These are phyloP conservation scores for Chloroclysta siterata DNA, from an alignment of 2,888 invertebrate genomes.

Conservation along the genomic window DNA sequence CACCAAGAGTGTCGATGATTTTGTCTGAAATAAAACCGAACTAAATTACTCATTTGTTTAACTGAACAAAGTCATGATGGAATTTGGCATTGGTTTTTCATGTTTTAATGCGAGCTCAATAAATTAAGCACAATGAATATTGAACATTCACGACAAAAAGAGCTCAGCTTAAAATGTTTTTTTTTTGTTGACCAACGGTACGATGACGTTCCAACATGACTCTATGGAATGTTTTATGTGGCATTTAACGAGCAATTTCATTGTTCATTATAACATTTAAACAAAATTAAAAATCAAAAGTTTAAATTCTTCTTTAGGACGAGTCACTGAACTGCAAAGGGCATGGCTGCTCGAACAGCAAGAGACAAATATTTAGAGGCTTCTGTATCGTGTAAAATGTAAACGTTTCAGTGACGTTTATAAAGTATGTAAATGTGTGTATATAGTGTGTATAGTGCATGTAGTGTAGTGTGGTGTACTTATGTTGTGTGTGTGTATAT, in stretches of 20 bases:
- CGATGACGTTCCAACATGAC: slow-evolving; percentile 64
- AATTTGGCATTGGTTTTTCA: slow-evolving; percentile 57
- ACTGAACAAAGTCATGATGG: slow-evolving; percentile 69
- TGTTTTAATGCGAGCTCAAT: slow-evolving; percentile 22
- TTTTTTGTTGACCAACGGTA: slow-evolving; percentile 48
- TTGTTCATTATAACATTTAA: slow-evolving; percentile 39
- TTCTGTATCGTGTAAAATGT: slow-evolving; percentile 37
- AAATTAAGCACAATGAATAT: slow-evolving; percentile 23
- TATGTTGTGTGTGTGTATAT: slow-evolving; percentile 38
- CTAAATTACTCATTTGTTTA: slow-evolving; percentile 64
- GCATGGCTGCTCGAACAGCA: slow-evolving; percentile 38
- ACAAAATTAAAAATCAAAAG: slow-evolving; percentile 51
- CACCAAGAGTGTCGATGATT: slow-evolving; percentile 98
- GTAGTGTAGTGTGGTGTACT: slow-evolving; percentile 33
- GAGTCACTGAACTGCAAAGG: slow-evolving; percentile 58
- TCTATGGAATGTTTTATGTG: slow-evolving; percentile 43
- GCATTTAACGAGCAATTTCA: slow-evolving; percentile 39
- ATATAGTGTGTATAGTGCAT: no score
- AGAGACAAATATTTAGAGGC: slow-evolving; percentile 36
- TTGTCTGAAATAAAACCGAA: slow-evolving; percentile 95
- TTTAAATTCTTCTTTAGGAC: slow-evolving; percentile 56
- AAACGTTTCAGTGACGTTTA: slow-evolving; percentile 31
- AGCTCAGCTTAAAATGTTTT: slow-evolving; percentile 19
- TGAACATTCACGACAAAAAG: slow-evolving; percentile 41
- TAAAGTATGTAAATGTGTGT: slow-evolving; percentile 37